Conservation (phyloP, 2,888 invertebrate genomes). For the Strigamia transsilvanica region DNA sequence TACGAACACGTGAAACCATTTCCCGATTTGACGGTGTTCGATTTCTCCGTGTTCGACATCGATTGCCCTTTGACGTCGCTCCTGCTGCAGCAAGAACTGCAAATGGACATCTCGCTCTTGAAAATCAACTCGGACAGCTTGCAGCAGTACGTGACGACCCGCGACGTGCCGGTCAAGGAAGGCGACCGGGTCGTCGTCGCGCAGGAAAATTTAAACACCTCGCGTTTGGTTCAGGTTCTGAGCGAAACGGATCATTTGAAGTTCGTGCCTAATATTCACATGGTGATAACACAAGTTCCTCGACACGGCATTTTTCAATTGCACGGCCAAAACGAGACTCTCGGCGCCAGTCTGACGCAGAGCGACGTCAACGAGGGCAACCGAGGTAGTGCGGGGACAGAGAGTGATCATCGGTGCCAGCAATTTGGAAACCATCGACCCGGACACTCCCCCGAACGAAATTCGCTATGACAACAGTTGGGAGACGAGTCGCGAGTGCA, state of each 20-base stretch:
- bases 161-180: constrained; percentile 76
- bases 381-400: constrained; percentile 83
- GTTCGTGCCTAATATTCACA: constrained; percentile 53
- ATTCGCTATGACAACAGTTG: constrained; percentile 76
- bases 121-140: constrained; percentile 74
- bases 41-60: constrained; percentile 82
- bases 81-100: constrained; percentile 73
- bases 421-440: constrained; percentile 83
- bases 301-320: constrained; percentile 61
- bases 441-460: constrained; percentile 82
- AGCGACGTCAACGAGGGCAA: constrained; percentile 83
- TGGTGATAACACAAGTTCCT: constrained; percentile 64
- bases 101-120: constrained; percentile 84
- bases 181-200: constrained; percentile 70
- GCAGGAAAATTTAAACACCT: constrained; percentile 59
- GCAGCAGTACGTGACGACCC: constrained; percentile 73
- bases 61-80: constrained; percentile 74
- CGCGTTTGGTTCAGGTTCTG: constrained; percentile 58
- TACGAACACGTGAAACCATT: constrained; percentile 89
- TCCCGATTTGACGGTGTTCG: constrained; percentile 81
- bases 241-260: constrained; percentile 54
- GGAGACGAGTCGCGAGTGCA: constrained; percentile 57
- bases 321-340: constrained; percentile 55
- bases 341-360: constrained; percentile 81
- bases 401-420: constrained; percentile 64